phyloP scores from a whole-genome alignment of 2,888 invertebrate species.

The Drosophila longiperda region DNA sequence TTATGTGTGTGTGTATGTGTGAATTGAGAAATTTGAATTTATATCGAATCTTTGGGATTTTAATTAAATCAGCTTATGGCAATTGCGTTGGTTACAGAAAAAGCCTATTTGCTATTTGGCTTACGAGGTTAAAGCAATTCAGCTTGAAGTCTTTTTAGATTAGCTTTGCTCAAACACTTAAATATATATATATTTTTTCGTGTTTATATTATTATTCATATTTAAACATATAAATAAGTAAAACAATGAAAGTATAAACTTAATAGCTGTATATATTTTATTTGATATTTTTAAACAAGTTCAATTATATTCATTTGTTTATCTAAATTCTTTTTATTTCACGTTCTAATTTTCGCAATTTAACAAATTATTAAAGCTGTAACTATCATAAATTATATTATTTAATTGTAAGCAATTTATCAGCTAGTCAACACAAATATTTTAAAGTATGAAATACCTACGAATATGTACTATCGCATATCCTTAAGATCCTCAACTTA shows the following conservation, averaged over 20 bases:
- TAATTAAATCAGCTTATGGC: constrained; percentile 73
- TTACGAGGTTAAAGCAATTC: constrained; percentile 20
- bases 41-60: constrained; percentile 63
- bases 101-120: constrained; percentile 35
- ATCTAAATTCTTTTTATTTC: neutral
- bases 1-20: constrained; percentile 12
- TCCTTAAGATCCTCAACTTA: constrained; percentile 1
- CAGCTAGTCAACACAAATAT: constrained; percentile 18
- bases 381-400: neutral
- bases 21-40: constrained; percentile 73
- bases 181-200: neutral
- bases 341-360: neutral
- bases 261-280: neutral
- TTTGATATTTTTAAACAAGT: neutral
- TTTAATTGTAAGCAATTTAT: constrained; percentile 1
- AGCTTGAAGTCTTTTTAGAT: constrained; percentile 11
- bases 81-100: constrained; percentile 40
- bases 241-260: neutral
- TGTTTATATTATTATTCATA: neutral
- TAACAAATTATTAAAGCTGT: neutral
- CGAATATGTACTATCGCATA: neutral
- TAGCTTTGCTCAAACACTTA: neutral
- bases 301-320: neutral
- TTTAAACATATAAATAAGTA: neutral
- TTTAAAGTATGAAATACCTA: constrained; percentile 40